A percentile compares a stretch with the other conserved stretches of the same genome.
These are phyloP conservation scores for Adelges cooleyi DNA, from an alignment of 1,140 invertebrate genomes.

Conservation along the genomic window DNA sequence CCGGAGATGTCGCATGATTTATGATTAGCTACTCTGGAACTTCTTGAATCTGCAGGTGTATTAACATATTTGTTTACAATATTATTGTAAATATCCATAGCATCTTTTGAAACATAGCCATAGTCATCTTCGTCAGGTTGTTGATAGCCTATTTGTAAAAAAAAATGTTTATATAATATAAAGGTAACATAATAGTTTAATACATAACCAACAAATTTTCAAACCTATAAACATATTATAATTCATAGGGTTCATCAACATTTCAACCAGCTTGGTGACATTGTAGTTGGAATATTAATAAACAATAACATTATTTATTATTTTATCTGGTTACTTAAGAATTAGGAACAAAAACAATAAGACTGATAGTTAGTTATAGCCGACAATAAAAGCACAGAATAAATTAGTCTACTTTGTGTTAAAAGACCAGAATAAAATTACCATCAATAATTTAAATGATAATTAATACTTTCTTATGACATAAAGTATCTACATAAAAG, in stretches of 20 bases:
- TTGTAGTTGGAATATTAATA: too few species aligned
- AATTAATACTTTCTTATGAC: too few species aligned
- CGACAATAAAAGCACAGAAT: too few species aligned
- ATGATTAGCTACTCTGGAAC: conserved; percentile 38
- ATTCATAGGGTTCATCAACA: neutral
- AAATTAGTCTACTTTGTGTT: too few species aligned
- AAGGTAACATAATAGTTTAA: too few species aligned
- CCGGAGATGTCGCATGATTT: conserved; percentile 46
- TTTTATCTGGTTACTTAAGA: too few species aligned
- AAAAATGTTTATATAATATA: neutral
- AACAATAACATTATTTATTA: too few species aligned
- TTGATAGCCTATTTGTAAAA: conserved; percentile 43
- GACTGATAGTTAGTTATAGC: too few species aligned
- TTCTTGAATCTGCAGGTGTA: conserved; percentile 49
- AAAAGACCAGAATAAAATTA: too few species aligned
- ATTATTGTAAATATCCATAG: conserved; percentile 65
- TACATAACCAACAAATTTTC: neutral
- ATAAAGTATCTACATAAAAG: too few species aligned
- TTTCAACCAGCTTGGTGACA: neutral
- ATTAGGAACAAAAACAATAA: too few species aligned
- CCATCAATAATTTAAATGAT: too few species aligned
- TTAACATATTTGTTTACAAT: conserved; percentile 71
- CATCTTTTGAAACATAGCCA: conserved; percentile 71
- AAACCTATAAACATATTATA: neutral
- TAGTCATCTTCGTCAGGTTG: conserved; percentile 84